A percentile compares a stretch with the other conserved stretches of the same genome.
Conservation (phyloP, 2,113 vertebrate species). For the Heteronetta atricapilla region DNA sequence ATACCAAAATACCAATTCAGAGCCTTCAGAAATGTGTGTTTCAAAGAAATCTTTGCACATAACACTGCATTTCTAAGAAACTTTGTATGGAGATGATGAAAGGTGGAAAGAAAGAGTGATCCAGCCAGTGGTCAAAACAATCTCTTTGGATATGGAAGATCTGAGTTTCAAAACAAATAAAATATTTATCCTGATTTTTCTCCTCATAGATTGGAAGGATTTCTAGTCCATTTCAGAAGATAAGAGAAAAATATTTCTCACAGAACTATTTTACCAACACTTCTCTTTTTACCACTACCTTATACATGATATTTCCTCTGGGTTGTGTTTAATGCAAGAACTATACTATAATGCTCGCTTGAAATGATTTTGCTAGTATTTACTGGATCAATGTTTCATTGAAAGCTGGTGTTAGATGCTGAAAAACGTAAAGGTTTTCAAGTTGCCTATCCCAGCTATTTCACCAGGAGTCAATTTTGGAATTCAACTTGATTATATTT, state of each 20-base stretch:
- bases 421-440: not conserved
- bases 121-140: not conserved
- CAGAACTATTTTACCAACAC: not conserved
- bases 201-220: not conserved
- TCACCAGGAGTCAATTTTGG: not conserved
- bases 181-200: not conserved
- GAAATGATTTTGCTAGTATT: not conserved
- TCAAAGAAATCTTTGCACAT: not conserved
- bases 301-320: not conserved
- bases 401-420: not conserved
- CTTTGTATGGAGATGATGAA: not conserved
- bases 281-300: not conserved
- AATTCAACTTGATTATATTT: not conserved
- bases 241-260: not conserved
- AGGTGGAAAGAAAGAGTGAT: not conserved
- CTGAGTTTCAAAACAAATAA: rapidly evolving
- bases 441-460: not conserved
- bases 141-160: not conserved
- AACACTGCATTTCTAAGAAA: not conserved
- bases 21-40: not conserved
- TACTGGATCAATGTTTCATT: not conserved
- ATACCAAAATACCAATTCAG: not conserved
- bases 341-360: not conserved
- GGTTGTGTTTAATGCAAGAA: not conserved
- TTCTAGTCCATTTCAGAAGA: not conserved